These are phyloP conservation scores for Pardalotus punctatus DNA, from an alignment of 2,113 vertebrate species.

Conservation along the genomic window DNA sequence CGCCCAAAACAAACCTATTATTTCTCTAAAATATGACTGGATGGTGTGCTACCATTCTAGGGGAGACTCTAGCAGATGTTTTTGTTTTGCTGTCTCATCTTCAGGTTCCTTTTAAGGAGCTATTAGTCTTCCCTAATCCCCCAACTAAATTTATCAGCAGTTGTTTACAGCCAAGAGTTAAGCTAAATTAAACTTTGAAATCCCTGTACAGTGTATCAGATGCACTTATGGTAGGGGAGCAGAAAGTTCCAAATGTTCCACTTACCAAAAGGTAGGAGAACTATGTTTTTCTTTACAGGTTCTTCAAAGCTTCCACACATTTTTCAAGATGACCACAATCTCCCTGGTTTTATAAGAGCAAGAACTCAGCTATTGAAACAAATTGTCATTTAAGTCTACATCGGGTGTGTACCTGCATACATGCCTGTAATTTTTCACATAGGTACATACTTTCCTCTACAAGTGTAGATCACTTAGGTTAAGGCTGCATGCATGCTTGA, in stretches of 20 bases:
- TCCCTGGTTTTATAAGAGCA: not conserved
- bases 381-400: not conserved
- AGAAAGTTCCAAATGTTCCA: slow-evolving; percentile 27
- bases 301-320: not conserved
- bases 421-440: not conserved
- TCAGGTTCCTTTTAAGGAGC: slow-evolving; percentile 71
- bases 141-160: slow-evolving; percentile 74
- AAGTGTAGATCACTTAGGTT: not conserved
- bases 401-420: not conserved
- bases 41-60: not conserved
- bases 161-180: slow-evolving; percentile 71
- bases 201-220: slow-evolving; percentile 58
- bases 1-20: fast-evolving
- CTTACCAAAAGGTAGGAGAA: not conserved
- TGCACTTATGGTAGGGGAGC: slow-evolving; percentile 13
- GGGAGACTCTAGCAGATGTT: not conserved
- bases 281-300: not conserved
- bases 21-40: not conserved
- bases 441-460: not conserved
- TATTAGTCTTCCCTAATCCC: slow-evolving; percentile 69
- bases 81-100: slow-evolving; percentile 20
- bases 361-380: not conserved
- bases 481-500: not conserved
- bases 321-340: not conserved
- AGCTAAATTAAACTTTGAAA: slow-evolving; percentile 79